A percentile compares a stretch with the other conserved stretches of the same genome.
These are phyloP conservation scores for Danio tinwini DNA, from an alignment of 2,797 vertebrate genomes.

Conservation along the genomic window DNA sequence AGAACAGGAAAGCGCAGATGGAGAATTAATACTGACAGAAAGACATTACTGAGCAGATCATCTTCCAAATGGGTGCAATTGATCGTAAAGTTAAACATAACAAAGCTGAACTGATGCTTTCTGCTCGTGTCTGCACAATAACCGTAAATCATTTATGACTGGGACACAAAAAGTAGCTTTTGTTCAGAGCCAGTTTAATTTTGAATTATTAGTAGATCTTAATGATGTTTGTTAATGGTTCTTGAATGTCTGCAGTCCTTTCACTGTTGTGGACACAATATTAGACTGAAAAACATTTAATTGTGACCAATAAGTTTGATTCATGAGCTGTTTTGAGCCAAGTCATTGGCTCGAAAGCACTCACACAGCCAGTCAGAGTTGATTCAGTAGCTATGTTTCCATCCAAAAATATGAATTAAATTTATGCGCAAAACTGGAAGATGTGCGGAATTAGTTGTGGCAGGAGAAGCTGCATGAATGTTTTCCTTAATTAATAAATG, in stretches of 20 bases:
- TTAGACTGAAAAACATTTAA: too few species aligned
- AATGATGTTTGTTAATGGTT: neutral
- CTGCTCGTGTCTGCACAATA: neutral
- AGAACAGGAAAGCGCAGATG: slow-evolving; percentile 10
- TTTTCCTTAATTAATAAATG: too few species aligned
- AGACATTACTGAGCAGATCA: slow-evolving; percentile 1
- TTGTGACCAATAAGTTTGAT: too few species aligned
- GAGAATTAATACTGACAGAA: slow-evolving; percentile 25
- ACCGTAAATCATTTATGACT: neutral
- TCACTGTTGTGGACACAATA: neutral
- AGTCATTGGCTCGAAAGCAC: too few species aligned
- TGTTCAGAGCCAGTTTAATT: neutral
- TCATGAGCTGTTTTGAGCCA: too few species aligned
- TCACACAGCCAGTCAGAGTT: too few species aligned
- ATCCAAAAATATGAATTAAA: too few species aligned
- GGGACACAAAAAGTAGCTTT: neutral
- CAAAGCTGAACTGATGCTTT: neutral
- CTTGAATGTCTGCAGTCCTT: neutral
- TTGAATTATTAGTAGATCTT: neutral
- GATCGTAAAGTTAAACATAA: slow-evolving; percentile 9
- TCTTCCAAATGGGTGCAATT: slow-evolving; percentile 15
- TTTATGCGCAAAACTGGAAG: too few species aligned
- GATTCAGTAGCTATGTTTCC: too few species aligned
- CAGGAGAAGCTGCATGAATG: too few species aligned
- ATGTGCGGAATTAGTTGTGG: too few species aligned